Conservation (phyloP, 2,797 vertebrate species). For the Steatocranus sp. region DNA sequence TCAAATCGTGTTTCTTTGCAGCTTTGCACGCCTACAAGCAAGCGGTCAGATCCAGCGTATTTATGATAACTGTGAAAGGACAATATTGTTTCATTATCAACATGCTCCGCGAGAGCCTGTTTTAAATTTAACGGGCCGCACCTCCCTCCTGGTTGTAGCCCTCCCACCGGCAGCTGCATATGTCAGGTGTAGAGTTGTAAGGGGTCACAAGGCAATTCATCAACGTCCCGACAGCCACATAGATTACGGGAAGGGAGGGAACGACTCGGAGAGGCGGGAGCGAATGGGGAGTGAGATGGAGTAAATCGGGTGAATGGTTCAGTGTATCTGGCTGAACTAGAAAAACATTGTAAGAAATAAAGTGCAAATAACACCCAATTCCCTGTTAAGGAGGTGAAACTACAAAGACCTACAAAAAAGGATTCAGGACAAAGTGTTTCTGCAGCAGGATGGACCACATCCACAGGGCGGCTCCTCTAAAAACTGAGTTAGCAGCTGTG, state of each 20-base stretch:
- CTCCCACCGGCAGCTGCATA: constrained; percentile 47
- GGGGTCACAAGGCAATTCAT: constrained; percentile 19
- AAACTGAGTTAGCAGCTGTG: background rate
- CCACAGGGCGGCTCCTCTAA: background rate
- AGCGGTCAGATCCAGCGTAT: background rate
- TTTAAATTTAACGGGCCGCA: background rate
- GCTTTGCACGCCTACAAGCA: constrained; percentile 20
- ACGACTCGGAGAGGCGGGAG: background rate
- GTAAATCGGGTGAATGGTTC: background rate
- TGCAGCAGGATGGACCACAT: background rate
- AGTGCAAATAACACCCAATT: background rate
- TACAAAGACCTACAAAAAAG: background rate
- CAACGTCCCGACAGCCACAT: constrained; percentile 4
- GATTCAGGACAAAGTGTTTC: background rate
- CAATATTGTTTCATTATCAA: constrained; percentile 24
- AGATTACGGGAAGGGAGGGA: background rate
- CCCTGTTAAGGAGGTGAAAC: background rate
- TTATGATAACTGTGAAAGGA: background rate
- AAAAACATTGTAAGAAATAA: background rate
- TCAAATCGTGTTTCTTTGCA: background rate
- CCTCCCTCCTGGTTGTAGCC: background rate
- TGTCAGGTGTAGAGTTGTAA: constrained; percentile 30
- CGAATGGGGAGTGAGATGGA: background rate
- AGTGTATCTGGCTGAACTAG: background rate
- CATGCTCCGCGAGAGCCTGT: background rate